A percentile compares a stretch with the other conserved stretches of the same genome.
Evolutionary conservation across 2,888 invertebrate genomes (phyloP).

Genomic region (Plagodis pulveraria): DNA sequence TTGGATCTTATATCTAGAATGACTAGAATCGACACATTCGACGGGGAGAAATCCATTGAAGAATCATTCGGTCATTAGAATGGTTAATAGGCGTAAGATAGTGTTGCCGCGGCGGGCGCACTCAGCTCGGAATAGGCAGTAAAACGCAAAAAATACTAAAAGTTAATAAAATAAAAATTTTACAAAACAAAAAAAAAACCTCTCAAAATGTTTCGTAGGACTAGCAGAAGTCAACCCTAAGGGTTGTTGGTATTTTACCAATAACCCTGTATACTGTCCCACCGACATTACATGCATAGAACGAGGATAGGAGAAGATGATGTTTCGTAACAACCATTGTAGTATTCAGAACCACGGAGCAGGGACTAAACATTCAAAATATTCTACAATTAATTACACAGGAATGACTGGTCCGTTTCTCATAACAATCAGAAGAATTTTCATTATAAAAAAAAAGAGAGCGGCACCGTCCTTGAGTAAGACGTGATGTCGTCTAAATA

Average conservation of each 20-base stretch:
- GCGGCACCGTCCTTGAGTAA: constrained; percentile 10
- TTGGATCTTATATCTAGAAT: background rate
- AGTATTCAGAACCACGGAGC: background rate
- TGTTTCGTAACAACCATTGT: background rate
- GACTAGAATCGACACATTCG: constrained; percentile 12
- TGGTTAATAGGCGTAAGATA: constrained; percentile 13
- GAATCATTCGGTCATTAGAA: constrained; percentile 12
- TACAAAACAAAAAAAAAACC: no score
- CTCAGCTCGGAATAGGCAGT: no score
- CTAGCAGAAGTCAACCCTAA: no score
- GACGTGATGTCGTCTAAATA: constrained; percentile 14
- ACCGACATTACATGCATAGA: background rate
- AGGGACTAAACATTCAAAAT: background rate
- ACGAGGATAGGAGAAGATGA: background rate
- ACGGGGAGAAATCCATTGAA: constrained; percentile 18
- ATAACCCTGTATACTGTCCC: constrained; percentile 6
- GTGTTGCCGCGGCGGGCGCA: no score
- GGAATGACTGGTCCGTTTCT: constrained; percentile 14
- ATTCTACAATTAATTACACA: constrained; percentile 9
- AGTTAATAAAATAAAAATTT: no score
- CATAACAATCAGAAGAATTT: constrained; percentile 19
- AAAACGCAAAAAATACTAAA: no score
- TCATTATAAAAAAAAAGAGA: constrained; percentile 20
- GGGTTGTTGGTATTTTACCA: no score
- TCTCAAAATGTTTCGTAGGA: no score